Evolutionary conservation across 2,797 vertebrate species (phyloP).

Genomic region (Cirrhinus mrigala): DNA sequence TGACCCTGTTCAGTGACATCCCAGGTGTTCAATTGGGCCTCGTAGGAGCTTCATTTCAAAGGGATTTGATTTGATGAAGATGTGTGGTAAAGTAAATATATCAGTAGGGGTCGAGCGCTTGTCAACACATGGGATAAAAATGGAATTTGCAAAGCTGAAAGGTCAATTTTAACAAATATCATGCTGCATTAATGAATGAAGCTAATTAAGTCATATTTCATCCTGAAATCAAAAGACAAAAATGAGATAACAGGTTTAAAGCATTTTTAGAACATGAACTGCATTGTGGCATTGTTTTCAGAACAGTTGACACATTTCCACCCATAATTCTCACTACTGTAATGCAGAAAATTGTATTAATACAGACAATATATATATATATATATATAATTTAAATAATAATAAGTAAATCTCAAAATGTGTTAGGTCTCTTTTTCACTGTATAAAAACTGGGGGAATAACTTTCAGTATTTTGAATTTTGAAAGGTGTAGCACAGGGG

Average conservation of each 20-base stretch:
- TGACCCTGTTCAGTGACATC: constrained; percentile 72
- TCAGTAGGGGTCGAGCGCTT: background rate
- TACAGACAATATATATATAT: background rate
- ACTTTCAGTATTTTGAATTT: background rate
- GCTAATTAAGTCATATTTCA: background rate
- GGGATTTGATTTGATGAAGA: constrained; percentile 67
- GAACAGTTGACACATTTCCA: background rate
- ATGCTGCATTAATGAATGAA: background rate
- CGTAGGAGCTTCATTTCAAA: constrained; percentile 74
- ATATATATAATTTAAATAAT: no score
- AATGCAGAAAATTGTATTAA: background rate
- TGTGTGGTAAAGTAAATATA: constrained; percentile 5
- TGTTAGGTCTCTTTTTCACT: no score
- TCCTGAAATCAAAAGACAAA: background rate
- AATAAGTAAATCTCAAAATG: background rate
- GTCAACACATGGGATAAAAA: constrained; percentile 19
- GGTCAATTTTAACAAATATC: background rate
- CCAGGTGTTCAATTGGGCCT: constrained; percentile 74
- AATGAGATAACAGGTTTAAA: background rate
- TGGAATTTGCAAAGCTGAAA: background rate
- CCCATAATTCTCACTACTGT: background rate
- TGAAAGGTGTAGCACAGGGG: background rate
- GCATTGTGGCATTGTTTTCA: background rate
- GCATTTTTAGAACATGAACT: background rate
- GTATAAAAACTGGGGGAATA: background rate